Evolutionary conservation across 2,888 invertebrate species (phyloP), one percentile per base, ranked within the genome.

Genomic region (Andrena marginata): DNA sequence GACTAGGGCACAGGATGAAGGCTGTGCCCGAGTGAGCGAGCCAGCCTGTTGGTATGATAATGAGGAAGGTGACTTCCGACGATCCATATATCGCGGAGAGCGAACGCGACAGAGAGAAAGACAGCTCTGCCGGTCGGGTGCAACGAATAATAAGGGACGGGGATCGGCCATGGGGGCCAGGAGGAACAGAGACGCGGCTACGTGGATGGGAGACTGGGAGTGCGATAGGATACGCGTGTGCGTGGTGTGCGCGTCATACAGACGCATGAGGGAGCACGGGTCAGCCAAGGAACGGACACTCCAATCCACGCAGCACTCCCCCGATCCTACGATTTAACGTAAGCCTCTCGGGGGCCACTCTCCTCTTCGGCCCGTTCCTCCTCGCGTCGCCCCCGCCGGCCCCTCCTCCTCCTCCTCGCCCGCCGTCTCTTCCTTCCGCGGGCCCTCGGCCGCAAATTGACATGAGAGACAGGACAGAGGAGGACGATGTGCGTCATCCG

Each of bases 31-130:
- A 92, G 91, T 90, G 90, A 91, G 89, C 91, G 92, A 92, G 92
- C 86, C 89, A 82, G 90, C 87, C 86, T 90, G 89, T 91, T 92
- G 93, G 92, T 92, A 94, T 93, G 93, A 93, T 94, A 94, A 94
- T 94, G 94, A 94, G 94, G 94, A 94, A 94, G 94, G 94, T 94
- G 93, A 94, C 94, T 94, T 94, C 94, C 94, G 94, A 94, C 93
- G 93, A 93, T 93, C 91, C 91, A 91, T 92, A 92, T 91, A 91
- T 87, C 86, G 88, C 87, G 89, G 89, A 89, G 89, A 89, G 89
- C 80, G 80, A 76, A 82, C 85, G 20, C 23, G 83, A 85, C 42
- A 42, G 86, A 81, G 83, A 87, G 81, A 73, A 84, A 88, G 85
- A 89, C 83, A 80, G 82, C 72, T 78, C 56, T 56, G 23, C 23